Conservation (phyloP, 2,888 invertebrate species). For the Pyrochroa serraticornis region DNA sequence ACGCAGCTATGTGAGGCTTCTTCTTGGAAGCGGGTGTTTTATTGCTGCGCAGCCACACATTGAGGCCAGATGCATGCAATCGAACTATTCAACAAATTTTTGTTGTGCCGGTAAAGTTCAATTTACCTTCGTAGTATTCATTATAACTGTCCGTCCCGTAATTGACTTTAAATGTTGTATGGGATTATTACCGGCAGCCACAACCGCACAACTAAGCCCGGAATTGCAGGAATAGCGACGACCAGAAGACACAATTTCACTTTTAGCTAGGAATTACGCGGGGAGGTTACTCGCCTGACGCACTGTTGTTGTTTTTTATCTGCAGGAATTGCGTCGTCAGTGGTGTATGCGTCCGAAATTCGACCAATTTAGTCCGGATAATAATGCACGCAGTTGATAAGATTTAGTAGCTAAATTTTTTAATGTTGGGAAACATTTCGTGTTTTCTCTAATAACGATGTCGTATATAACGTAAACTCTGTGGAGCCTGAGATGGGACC, state of each 20-base stretch:
- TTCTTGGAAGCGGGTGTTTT: slow-evolving; percentile 41
- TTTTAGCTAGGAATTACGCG: slow-evolving; percentile 3
- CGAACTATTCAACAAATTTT: slow-evolving; percentile 22
- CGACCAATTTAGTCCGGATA: too few species aligned
- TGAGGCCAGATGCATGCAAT: slow-evolving; percentile 24
- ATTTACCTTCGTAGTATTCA: slow-evolving; percentile 9
- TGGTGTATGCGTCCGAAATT: too few species aligned
- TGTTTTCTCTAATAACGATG: too few species aligned
- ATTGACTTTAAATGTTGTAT: slow-evolving; percentile 25
- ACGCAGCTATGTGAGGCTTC: slow-evolving; percentile 43
- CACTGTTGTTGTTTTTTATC: not conserved
- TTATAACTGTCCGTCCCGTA: slow-evolving; percentile 19
- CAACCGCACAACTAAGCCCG: not conserved
- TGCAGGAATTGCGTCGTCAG: too few species aligned
- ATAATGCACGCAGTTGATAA: too few species aligned
- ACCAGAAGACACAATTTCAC: slow-evolving; percentile 2
- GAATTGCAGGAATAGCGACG: slow-evolving; percentile 6
- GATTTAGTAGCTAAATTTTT: too few species aligned
- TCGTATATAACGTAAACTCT: too few species aligned
- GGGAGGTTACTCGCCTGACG: not conserved
- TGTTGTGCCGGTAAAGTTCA: slow-evolving; percentile 18
- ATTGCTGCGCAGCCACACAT: slow-evolving; percentile 23
- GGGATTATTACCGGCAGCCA: slow-evolving; percentile 13
- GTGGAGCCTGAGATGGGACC: too few species aligned
- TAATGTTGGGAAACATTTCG: too few species aligned